Conservation (phyloP, 2,113 vertebrate genomes). For the Dromaius novaehollandiae region DNA sequence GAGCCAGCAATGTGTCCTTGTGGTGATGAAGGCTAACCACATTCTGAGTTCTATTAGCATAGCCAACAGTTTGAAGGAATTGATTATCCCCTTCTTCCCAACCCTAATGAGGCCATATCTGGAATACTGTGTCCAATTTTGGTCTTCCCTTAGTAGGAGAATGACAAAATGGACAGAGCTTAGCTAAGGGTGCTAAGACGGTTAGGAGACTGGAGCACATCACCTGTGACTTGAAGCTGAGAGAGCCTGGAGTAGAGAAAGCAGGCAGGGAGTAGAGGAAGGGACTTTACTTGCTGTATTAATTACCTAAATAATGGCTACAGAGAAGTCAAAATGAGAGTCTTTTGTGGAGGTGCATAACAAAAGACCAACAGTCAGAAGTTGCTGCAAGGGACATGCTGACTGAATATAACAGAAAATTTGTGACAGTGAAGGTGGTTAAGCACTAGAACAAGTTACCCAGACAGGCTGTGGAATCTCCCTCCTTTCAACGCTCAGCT, state of each 20-base stretch:
- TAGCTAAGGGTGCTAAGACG: neutral
- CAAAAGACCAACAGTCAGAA: neutral
- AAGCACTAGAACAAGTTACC: neutral
- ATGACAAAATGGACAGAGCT: neutral
- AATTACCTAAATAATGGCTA: neutral
- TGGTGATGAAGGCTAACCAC: neutral
- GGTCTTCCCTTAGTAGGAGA: neutral
- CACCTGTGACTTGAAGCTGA: neutral
- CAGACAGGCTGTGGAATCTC: neutral
- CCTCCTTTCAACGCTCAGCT: neutral
- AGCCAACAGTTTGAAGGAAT: neutral
- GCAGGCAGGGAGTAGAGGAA: neutral
- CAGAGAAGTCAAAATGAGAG: neutral
- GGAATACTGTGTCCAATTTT: neutral
- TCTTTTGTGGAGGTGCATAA: neutral
- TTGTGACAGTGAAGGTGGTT: neutral
- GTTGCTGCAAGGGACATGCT: neutral
- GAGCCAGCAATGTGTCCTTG: neutral
- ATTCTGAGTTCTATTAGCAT: neutral
- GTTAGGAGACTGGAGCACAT: neutral
- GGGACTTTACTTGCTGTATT: neutral
- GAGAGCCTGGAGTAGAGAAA: neutral
- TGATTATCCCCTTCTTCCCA: neutral
- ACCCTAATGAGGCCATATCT: neutral
- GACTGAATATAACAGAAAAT: neutral